A percentile compares a stretch with the other conserved stretches of the same genome.
These are phyloP conservation scores for Syrmaticus mikado DNA, from an alignment of 2,113 vertebrate species.

Conservation along the genomic window DNA sequence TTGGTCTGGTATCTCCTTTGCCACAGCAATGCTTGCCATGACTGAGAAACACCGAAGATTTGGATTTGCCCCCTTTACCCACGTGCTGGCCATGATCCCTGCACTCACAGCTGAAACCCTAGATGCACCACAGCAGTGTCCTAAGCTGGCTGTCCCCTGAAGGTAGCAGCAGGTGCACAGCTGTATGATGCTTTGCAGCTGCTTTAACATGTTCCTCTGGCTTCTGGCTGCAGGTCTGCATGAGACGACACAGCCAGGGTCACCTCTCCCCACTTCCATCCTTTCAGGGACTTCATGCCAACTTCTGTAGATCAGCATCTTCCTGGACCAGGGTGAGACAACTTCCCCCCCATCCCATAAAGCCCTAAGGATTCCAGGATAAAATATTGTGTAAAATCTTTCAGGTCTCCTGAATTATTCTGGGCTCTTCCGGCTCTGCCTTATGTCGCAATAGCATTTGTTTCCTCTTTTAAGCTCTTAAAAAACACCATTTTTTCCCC, in stretches of 20 bases:
- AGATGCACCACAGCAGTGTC: accelerated
- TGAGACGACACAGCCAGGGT: background rate
- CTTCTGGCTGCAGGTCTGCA: background rate
- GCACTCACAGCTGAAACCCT: background rate
- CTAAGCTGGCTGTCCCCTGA: background rate
- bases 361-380: background rate
- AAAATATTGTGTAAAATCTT: background rate
- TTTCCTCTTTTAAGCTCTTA: background rate
- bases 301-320: background rate
- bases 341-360: too few species aligned
- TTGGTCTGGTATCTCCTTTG: background rate
- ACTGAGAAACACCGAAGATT: accelerated
- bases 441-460: background rate
- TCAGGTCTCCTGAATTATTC: background rate
- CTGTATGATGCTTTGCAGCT: background rate
- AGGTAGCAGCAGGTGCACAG: too few species aligned
- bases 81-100: background rate
- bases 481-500: background rate
- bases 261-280: background rate
- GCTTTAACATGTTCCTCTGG: background rate
- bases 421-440: background rate
- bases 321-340: background rate
- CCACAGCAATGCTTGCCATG: background rate
- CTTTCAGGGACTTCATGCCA: background rate
- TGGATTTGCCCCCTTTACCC: background rate